Percentiles rank a stretch among this genome's conserved stretches.
phyloP scores from a whole-genome alignment of 2,113 vertebrate genomes.

The Podiceps cristatus region DNA sequence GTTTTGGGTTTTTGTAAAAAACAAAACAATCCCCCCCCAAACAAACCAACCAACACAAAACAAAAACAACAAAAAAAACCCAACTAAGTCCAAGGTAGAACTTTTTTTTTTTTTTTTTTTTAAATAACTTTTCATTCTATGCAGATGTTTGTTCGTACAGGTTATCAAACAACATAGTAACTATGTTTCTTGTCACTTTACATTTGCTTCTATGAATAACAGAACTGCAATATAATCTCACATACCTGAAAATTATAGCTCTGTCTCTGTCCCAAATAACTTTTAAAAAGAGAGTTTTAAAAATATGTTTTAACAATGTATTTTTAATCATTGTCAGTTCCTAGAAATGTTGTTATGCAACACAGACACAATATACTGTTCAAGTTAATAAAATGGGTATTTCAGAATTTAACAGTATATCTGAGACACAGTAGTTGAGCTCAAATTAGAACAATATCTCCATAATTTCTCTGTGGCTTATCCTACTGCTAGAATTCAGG shows the following conservation, averaged over 20 bases:
- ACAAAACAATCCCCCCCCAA: no score
- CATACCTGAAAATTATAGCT: neutral
- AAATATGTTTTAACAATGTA: neutral
- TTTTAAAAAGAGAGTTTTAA: neutral
- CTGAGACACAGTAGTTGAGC: fast-evolving
- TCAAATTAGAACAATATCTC: neutral
- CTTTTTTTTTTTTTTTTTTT: no score
- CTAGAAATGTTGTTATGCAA: neutral
- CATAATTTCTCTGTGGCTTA: neutral
- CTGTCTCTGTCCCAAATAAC: neutral
- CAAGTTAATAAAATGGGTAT: neutral
- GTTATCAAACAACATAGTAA: neutral
- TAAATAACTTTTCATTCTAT: no score
- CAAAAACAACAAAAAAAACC: no score
- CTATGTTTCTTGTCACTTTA: neutral
- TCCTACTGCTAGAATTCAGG: neutral
- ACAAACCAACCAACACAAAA: no score
- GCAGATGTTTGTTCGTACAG: neutral
- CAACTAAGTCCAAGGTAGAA: no score
- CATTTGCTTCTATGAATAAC: neutral
- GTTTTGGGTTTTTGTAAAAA: no score
- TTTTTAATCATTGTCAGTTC: neutral
- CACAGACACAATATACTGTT: neutral
- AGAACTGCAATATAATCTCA: neutral
- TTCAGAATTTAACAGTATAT: neutral